These are phyloP conservation scores for Lutraria rhynchaena DNA, from an alignment of 1,140 invertebrate species.

Conservation along the genomic window DNA sequence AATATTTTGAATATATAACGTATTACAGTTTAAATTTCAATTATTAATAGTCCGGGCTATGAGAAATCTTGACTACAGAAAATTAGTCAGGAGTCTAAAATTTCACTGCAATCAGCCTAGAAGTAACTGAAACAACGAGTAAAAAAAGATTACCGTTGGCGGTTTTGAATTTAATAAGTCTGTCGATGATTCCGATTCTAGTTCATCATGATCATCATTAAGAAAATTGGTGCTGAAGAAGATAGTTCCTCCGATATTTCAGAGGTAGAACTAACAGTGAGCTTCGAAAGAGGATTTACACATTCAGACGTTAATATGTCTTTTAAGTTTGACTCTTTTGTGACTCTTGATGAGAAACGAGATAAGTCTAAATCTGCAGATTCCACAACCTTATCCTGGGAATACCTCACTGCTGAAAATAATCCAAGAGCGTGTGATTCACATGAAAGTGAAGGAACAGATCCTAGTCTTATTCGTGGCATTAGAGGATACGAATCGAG, in stretches of 20 bases:
- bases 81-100: not conserved
- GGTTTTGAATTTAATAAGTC: slow-evolving; percentile 2
- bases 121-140: not conserved
- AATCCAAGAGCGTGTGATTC: not conserved
- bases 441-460: not conserved
- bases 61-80: too few relatives aligned
- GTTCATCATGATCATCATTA: not conserved
- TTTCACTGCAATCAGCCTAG: not conserved
- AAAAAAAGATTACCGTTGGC: not conserved
- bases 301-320: too few relatives aligned
- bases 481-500: not conserved
- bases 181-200: not conserved
- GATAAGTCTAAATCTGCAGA: not conserved
- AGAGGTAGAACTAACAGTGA: not conserved
- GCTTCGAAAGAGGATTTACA: not conserved
- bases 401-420: not conserved
- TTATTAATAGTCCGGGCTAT: too few relatives aligned
- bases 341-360: not conserved
- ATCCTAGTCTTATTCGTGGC: not conserved
- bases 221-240: not conserved
- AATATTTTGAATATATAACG: too few relatives aligned
- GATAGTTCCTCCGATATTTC: not conserved
- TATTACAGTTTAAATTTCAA: too few relatives aligned
- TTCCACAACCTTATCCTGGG: slow-evolving; percentile 3
- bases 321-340: too few relatives aligned